Base-by-base conservation (phyloP, 2,888 invertebrate genomes). In the Lathronympha strigana region DNA sequence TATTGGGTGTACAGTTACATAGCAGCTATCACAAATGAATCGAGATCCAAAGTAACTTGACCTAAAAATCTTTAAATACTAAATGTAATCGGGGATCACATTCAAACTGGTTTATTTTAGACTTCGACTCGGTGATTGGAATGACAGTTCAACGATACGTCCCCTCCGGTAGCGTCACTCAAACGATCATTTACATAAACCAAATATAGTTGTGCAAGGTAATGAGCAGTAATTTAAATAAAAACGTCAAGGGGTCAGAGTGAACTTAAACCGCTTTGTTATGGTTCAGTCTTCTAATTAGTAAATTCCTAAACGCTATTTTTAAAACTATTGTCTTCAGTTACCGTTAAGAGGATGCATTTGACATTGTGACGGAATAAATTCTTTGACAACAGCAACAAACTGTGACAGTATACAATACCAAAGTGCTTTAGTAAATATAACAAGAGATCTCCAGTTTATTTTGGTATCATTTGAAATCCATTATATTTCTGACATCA, bases 231-330 rank as follows among this genome's bases (percentile, higher is more conserved):
- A 57, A 36, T 57, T 57, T 57, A 28, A 57, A 57, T 57, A 57
- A 57, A 57, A 45, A 57, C 43, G 57, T 57, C 57, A 57, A 45
- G 57, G 57, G 57, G 57, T 57, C 57, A 55, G 19, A 69, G 68
- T 15, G n/a, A 45, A 21, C 19, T 43, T 40, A n/a, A 49, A 53
- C 19, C 53, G 31, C 19, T 45, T 40, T 25, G 25, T 55, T 28
- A 13, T 43, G 31, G 31, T 19, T 31, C 31, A 28, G 17, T 31
- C 43, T 19, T 31, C 55, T 19, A 31, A 31, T 45, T 55, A 25
- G 38, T 54, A 17, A 54, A 40, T 54, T 15, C 23, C 25, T 40
- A 54, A 28, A 50, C 2, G 49, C 15, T 28, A 50, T 50, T 50
- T 50, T 50, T 28, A 50, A 50, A 50, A 25, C 15, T 50, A 21